These are phyloP conservation scores for Zaprionus gabonicus DNA, from an alignment of 1,140 invertebrate genomes.

Conservation along the genomic window DNA sequence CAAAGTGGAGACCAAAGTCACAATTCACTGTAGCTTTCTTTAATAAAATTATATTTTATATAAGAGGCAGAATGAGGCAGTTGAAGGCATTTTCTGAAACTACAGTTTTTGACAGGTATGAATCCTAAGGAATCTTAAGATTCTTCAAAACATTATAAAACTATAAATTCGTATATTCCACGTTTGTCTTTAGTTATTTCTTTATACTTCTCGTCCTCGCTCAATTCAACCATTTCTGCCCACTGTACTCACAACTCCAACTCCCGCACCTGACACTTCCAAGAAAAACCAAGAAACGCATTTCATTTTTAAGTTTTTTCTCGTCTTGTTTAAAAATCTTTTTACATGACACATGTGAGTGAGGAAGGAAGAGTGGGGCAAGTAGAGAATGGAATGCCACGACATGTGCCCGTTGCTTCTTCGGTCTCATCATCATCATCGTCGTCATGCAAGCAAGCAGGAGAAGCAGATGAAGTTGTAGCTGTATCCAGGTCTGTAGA, in stretches of 20 bases:
- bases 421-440: slow-evolving; percentile 26
- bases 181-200: too few relatives aligned
- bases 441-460: neutral
- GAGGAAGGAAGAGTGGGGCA: neutral
- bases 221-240: neutral
- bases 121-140: too few relatives aligned
- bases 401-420: slow-evolving; percentile 39
- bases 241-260: slow-evolving; percentile 12
- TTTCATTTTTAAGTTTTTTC: slow-evolving; percentile 75
- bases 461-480: neutral
- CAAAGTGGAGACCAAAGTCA: neutral
- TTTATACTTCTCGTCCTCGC: too few relatives aligned
- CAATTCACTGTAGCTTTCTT: too few relatives aligned
- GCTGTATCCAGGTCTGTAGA: neutral
- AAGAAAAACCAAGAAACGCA: slow-evolving; percentile 64
- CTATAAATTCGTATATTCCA: too few relatives aligned
- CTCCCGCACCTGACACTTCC: slow-evolving; percentile 31
- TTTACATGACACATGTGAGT: slow-evolving; percentile 75
- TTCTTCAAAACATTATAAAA: too few relatives aligned
- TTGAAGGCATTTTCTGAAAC: too few relatives aligned
- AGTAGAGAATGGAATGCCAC: slow-evolving; percentile 20
- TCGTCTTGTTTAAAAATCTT: slow-evolving; percentile 72
- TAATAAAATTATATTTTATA: too few relatives aligned
- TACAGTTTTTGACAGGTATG: too few relatives aligned
- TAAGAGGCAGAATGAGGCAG: too few relatives aligned